Percentiles rank a stretch among this genome's conserved stretches.
phyloP scores from a whole-genome alignment of 2,797 vertebrate genomes.

The Myotis daubentonii region DNA sequence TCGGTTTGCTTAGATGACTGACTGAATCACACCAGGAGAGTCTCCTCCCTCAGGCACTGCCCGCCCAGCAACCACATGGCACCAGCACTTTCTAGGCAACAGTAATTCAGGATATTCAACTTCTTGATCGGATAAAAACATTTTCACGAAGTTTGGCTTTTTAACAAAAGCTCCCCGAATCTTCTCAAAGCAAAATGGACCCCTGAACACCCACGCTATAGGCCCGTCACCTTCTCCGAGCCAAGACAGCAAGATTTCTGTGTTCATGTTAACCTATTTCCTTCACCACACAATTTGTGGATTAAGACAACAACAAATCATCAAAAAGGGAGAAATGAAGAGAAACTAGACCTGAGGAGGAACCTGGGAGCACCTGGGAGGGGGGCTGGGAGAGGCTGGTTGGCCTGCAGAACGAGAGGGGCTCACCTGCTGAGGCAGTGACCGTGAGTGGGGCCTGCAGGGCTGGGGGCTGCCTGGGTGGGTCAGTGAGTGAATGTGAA shows the following conservation, averaged over 20 bases:
- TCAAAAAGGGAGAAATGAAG: neutral
- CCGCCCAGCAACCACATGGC: neutral
- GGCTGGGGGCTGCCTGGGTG: too few relatives aligned
- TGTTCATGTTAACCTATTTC: neutral
- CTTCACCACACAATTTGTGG: neutral
- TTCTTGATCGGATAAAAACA: neutral
- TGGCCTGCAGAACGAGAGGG: neutral
- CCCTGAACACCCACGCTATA: rapidly evolving
- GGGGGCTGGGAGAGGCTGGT: neutral
- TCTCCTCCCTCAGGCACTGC: neutral
- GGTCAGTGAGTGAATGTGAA: too few relatives aligned
- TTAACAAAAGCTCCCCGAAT: neutral
- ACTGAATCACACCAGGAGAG: neutral
- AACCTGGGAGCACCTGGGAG: neutral
- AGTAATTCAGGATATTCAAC: neutral
- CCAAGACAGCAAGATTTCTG: neutral
- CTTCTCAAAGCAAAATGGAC: neutral
- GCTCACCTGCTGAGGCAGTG: too few relatives aligned
- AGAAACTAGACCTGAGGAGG: neutral
- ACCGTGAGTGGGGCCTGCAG: too few relatives aligned
- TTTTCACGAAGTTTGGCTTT: neutral
- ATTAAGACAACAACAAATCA: neutral
- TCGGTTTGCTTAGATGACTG: neutral
- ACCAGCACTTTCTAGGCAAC: neutral
- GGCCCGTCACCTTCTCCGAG: neutral